A percentile compares a stretch with the other conserved stretches of the same genome.
phyloP scores from a whole-genome alignment of 2,888 invertebrate genomes.

The Rhabditoides inermis region DNA sequence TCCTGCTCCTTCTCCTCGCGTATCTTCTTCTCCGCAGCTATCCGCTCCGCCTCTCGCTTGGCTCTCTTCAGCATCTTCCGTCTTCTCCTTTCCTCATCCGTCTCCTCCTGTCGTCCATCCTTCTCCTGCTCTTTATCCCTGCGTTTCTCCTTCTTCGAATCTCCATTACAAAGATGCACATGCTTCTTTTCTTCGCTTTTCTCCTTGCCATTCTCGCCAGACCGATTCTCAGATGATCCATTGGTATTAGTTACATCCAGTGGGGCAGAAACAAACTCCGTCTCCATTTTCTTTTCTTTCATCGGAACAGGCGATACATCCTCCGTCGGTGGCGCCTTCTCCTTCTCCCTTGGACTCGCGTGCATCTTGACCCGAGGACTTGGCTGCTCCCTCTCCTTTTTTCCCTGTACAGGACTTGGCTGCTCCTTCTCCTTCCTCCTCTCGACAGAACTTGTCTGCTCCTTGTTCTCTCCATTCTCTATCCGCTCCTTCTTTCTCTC shows the following conservation, averaged over 20 bases:
- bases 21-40: neutral
- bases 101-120: neutral
- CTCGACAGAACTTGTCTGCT: no score
- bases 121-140: neutral
- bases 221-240: no score
- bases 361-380: neutral
- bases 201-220: no score
- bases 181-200: no score
- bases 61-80: neutral
- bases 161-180: no score
- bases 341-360: neutral
- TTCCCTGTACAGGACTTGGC: neutral
- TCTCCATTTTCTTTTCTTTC: no score
- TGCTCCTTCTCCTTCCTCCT: neutral
- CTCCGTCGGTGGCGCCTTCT: no score
- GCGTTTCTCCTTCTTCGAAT: no score
- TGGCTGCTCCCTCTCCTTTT: neutral
- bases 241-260: no score
- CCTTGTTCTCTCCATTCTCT: neutral
- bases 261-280: no score
- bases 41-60: neutral
- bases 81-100: neutral
- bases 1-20: neutral
- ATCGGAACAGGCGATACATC: no score
- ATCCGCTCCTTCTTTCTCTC: neutral